Conservation (phyloP, 2,797 vertebrate species). For the Eidolon dupreanum region DNA sequence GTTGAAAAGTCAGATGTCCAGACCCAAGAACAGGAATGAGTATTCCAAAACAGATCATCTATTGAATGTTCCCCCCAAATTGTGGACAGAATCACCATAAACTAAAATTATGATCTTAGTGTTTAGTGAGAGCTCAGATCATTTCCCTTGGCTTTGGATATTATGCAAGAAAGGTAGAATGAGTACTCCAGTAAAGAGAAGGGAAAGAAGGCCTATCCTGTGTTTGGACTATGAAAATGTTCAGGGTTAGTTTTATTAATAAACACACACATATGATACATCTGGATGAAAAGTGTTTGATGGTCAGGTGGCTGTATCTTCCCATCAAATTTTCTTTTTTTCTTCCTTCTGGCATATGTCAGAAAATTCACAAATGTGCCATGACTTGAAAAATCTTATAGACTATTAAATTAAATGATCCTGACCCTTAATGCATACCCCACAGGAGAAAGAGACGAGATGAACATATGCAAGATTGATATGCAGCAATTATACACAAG, state of each 20-base stretch:
- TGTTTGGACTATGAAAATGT: background rate
- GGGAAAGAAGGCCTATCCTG: background rate
- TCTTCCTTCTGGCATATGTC: background rate
- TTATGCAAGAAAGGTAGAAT: background rate
- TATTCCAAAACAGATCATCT: background rate
- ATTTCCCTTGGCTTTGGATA: background rate
- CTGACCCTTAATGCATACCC: background rate
- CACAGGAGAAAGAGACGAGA: background rate
- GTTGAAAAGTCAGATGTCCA: background rate
- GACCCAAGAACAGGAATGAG: background rate
- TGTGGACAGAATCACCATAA: background rate
- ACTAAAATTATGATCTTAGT: background rate
- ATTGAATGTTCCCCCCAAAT: background rate
- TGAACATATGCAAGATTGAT: background rate
- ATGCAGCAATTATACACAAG: background rate
- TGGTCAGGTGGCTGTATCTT: background rate
- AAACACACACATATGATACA: background rate
- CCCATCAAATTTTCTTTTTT: background rate
- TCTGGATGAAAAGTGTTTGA: background rate
- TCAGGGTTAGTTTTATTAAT: background rate
- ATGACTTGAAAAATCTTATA: background rate
- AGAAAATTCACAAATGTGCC: conserved; percentile 11
- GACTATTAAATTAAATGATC: conserved; percentile 42
- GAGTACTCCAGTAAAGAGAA: background rate
- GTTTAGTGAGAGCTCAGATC: background rate